Base-by-base conservation (phyloP, 1,140 invertebrate genomes). In the Chrysopa pallens region DNA sequence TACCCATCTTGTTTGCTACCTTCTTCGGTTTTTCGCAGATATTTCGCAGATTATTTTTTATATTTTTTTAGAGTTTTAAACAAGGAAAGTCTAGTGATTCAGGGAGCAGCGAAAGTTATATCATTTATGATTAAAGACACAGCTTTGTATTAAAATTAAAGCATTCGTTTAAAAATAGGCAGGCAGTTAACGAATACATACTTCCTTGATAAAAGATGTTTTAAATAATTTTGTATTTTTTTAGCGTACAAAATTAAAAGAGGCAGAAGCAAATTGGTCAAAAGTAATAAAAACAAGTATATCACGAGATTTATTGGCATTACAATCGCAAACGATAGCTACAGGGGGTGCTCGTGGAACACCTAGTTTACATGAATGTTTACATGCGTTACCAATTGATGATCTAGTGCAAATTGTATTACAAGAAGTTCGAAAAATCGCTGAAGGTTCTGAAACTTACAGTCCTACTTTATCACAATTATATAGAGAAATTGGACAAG, bases 391-490 rank as follows among this genome's bases (percentile, higher is more conserved):
- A 37, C 37, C 37, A 44, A 29, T 46, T 29, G n/a, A 43, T 13
- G 29, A 38, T 11, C 31, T 44, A 40, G 43, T 44, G 27, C 44
- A 42, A 46, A 40, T 70, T 36, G 68, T 77, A 36, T 62, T 78
- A 45, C 61, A 72, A 55, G 80, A 87, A 62, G 66, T 84, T 6
- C 64, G 63, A 42, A 72, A 72, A 45, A 50, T 90, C 11, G 74
- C 77, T 0, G 68, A 78, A 50, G 78, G 77, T 2, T 88, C 84
- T 0, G 82, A 88, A 53, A 74, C 73, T 0, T 91, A 78, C 57
- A 89, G 84, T 59, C 78, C 77, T 0, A 72, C 73, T 4, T 61
- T 80, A 3, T 64, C 59, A 39, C 53, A 69, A 29, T 58, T 91
- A 8, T 76, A 80, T 51, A 61, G 63, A 46, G 63, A 73, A n/a